phyloP scores from a whole-genome alignment of 2,797 vertebrate species.

The Lerista edwardsae region DNA sequence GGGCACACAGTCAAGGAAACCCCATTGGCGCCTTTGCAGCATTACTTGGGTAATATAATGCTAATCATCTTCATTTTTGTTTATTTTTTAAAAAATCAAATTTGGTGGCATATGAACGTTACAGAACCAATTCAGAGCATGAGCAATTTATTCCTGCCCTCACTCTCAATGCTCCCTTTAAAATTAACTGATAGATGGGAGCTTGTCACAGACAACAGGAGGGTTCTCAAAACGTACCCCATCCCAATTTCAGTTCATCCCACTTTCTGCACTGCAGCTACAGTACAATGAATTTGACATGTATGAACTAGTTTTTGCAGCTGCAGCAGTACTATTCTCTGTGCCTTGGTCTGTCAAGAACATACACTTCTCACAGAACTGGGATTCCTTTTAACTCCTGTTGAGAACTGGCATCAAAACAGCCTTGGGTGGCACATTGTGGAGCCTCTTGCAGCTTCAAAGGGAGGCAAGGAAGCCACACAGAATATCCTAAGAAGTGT shows the following conservation, averaged over 20 bases:
- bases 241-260: neutral
- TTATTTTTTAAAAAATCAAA: neutral
- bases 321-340: neutral
- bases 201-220: neutral
- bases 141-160: neutral
- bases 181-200: neutral
- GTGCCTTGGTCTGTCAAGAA: slow-evolving; percentile 4
- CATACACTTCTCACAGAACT: neutral
- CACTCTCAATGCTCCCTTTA: neutral
- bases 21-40: too few species aligned
- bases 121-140: neutral
- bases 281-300: neutral
- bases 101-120: neutral
- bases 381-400: slow-evolving; percentile 13
- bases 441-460: neutral
- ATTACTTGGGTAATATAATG: too few species aligned
- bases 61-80: neutral
- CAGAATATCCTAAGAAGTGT: neutral
- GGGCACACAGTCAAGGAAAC: too few species aligned
- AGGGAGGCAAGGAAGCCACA: slow-evolving; percentile 1
- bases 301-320: neutral
- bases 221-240: neutral
- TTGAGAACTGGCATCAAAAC: slow-evolving; percentile 4
- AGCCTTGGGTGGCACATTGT: neutral
- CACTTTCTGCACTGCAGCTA: neutral